Evolutionary conservation across 1,140 invertebrate genomes (phyloP).

Genomic region (Aphis gossypii): DNA sequence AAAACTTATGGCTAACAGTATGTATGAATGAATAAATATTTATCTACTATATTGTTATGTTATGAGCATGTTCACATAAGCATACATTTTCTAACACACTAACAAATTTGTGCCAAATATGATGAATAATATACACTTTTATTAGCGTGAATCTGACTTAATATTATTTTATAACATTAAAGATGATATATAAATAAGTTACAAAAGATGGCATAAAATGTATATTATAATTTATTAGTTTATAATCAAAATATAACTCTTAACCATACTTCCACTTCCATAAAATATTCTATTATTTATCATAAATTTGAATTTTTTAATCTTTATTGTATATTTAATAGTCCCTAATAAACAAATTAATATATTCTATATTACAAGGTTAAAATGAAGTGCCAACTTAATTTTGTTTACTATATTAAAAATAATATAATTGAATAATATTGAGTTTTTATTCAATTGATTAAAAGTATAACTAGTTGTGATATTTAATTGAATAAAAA

Average conservation of each 20-base stretch:
- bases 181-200: neutral
- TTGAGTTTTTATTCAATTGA: neutral
- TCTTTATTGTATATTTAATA: slow-evolving; percentile 6
- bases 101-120: no score
- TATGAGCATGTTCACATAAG: no score
- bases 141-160: no score
- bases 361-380: slow-evolving; percentile 3
- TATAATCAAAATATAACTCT: slow-evolving; percentile 18
- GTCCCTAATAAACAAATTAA: slow-evolving; percentile 3
- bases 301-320: neutral
- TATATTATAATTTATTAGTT: neutral
- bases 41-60: no score
- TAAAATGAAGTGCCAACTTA: neutral
- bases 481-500: neutral
- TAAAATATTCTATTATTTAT: neutral
- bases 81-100: no score
- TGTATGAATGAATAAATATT: no score
- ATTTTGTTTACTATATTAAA: neutral
- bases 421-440: neutral
- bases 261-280: neutral
- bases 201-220: neutral
- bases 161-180: neutral
- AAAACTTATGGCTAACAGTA: no score
- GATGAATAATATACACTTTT: no score
- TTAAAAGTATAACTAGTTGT: neutral